phyloP scores from a whole-genome alignment of 2,113 vertebrate genomes.

The Daubentonia madagascariensis region DNA sequence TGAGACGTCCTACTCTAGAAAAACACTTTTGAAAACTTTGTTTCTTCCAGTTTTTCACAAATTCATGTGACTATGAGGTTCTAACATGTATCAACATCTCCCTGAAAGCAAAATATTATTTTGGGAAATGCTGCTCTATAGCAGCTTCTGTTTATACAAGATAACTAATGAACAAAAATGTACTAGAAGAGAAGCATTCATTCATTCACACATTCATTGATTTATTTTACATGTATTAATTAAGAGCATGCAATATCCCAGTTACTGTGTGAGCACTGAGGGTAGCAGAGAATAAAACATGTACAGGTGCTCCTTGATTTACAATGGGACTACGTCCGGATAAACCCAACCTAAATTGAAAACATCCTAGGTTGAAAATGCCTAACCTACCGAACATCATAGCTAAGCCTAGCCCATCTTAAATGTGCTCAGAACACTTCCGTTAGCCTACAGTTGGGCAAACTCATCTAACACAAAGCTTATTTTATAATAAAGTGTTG shows the following conservation, averaged over 20 bases:
- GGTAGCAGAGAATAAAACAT: neutral
- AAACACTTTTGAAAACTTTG: neutral
- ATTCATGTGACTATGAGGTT: neutral
- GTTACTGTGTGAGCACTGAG: neutral
- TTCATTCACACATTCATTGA: neutral
- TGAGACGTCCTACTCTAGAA: neutral
- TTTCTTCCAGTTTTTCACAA: neutral
- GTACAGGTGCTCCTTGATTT: neutral
- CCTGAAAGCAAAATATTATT: neutral
- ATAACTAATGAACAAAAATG: neutral
- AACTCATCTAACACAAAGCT: neutral
- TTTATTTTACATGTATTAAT: neutral
- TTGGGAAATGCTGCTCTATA: neutral
- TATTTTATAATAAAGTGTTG: neutral
- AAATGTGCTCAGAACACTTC: neutral
- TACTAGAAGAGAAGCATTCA: neutral
- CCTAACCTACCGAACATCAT: neutral
- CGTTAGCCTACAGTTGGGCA: neutral
- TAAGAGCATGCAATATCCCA: neutral
- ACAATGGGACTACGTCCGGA: neutral
- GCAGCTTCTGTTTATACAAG: neutral
- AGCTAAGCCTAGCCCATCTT: neutral
- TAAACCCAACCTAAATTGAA: neutral
- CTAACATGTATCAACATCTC: neutral
- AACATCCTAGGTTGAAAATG: neutral